Evolutionary conservation across 1,140 invertebrate species (phyloP).

Genomic region (Coenobita brevimanus): DNA sequence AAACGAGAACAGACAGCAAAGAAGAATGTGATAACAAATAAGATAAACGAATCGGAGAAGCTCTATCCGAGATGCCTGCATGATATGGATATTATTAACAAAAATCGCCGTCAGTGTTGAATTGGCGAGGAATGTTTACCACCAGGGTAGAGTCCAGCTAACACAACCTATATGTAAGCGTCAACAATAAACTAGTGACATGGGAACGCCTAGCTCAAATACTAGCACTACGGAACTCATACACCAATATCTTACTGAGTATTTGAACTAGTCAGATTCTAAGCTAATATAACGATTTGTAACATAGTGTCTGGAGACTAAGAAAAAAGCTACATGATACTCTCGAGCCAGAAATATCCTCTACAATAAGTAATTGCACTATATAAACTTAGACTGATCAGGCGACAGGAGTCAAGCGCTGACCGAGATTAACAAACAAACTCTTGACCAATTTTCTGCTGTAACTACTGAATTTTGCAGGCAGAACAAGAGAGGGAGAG

Average conservation of each 20-base stretch:
- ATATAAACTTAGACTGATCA: background rate
- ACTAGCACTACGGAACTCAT: slow-evolving; percentile 21
- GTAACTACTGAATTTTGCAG: too few species aligned
- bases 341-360: background rate
- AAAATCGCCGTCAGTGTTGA: background rate
- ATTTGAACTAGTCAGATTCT: slow-evolving; percentile 55
- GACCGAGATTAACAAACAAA: too few species aligned
- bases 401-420: slow-evolving; percentile 3
- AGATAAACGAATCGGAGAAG: background rate
- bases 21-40: slow-evolving; percentile 57
- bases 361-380: background rate
- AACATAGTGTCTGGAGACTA: background rate
- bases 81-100: background rate
- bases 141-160: slow-evolving; percentile 35
- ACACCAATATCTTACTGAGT: slow-evolving; percentile 45
- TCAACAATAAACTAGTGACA: slow-evolving; percentile 51
- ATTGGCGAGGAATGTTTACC: slow-evolving; percentile 21
- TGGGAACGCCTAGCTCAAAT: background rate
- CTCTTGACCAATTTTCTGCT: too few species aligned
- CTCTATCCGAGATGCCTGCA: background rate
- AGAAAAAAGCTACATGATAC: too few species aligned
- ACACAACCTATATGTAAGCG: slow-evolving; percentile 26
- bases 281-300: background rate
- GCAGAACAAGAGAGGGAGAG: too few species aligned
- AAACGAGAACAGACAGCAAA: slow-evolving; percentile 26